Evolutionary conservation across 2,113 vertebrate species (phyloP), one percentile per base, ranked within the genome.

Genomic region (Poeciliopsis prolifica): DNA sequence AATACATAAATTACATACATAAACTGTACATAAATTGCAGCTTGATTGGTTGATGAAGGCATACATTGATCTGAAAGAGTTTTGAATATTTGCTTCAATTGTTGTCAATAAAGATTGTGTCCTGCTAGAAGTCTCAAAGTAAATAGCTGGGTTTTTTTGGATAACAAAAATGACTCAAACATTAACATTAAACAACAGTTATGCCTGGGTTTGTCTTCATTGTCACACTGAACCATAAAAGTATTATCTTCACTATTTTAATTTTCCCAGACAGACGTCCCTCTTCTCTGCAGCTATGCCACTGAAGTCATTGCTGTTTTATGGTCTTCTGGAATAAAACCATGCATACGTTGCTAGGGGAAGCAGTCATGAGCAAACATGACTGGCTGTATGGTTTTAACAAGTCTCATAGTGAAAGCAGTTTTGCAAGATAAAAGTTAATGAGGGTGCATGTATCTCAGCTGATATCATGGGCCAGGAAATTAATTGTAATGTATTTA

Each of bases 381-480:
- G n/a, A 63, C 4, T 10, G n/a, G 71, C 44, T 77, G 17, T 65
- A 61, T 51, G 58, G 58, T 78, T 62, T 17, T n/a, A 40, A 40
- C 61, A 62, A 5, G n/a, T 42, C 63, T 81, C 24, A 70, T 78
- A 54, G n/a, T 65, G 14, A 63, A 77, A 14, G 33, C 48, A 81
- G 26, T 70, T 70, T 74, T 40, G 19, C 15, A 42, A 58, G 62
- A 86, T 69, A 85, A 78, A 63, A 84, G 40, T 74, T 77, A 89
- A 86, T 80, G 70, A 87, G 54, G 31, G 64, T 35, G 72, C 31
- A 4, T 69, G 19, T 61, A 35, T 65, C n/a, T 51, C 29, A 8
- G 9, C 35, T 86, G 79, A 74, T 74, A 66, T 77, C 5, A 73
- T 75, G 40, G 42, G 31, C 62, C 58, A 68, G 76, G 72, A 69